Conservation (phyloP, 30 jellyfish, hydroid and myxozoan species). For the Turritopsis rubra region DNA sequence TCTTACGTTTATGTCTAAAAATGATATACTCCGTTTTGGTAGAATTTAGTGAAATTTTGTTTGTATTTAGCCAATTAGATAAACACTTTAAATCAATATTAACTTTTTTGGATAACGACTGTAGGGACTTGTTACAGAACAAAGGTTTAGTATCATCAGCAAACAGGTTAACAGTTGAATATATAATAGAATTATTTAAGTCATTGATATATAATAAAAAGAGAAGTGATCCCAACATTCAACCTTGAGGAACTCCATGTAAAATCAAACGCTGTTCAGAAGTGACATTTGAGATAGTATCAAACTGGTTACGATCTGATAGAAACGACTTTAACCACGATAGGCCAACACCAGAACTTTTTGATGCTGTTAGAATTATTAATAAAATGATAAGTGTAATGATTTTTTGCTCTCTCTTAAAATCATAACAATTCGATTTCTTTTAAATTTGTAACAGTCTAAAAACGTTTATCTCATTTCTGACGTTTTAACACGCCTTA, state of each 20-base stretch:
- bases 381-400: too few species aligned
- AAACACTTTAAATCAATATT: neutral
- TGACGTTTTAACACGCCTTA: constrained; percentile 10
- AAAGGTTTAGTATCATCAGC: too few species aligned
- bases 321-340: neutral
- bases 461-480: neutral
- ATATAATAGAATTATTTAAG: neutral
- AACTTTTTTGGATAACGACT: neutral
- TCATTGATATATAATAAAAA: constrained; percentile 1
- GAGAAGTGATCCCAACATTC: neutral
- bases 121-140: too few species aligned
- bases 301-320: too few species aligned
- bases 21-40: constrained; percentile 7
- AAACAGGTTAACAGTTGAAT: too few species aligned
- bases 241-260: constrained; percentile 7
- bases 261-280: neutral
- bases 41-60: too few species aligned
- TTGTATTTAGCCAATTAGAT: constrained; percentile 1
- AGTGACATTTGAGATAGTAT: neutral
- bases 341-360: constrained; percentile 5
- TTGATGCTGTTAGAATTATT: neutral
- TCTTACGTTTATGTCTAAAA: constrained; percentile 2
- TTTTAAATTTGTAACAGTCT: neutral
- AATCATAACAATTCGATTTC: constrained; percentile 1
- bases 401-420: constrained; percentile 1